phyloP scores from a whole-genome alignment of 2,797 vertebrate genomes.

The Fratercula arctica region DNA sequence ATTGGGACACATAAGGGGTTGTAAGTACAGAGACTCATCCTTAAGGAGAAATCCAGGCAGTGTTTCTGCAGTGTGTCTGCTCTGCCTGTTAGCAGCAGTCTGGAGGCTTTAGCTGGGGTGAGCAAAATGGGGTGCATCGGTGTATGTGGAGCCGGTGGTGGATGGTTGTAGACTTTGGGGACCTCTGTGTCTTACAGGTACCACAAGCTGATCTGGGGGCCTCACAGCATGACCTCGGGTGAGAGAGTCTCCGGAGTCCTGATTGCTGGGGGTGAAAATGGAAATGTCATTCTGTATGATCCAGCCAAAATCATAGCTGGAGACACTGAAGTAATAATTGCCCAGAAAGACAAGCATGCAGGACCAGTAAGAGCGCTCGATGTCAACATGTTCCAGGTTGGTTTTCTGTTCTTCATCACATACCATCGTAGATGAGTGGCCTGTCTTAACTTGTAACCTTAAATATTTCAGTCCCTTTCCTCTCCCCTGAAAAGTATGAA shows the following conservation, averaged over 20 bases:
- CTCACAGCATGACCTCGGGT: slow-evolving; percentile 79
- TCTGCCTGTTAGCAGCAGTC: not conserved
- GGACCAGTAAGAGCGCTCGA: slow-evolving; percentile 94
- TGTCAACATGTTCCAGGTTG: slow-evolving; percentile 93
- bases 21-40: not conserved
- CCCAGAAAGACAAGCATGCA: slow-evolving; percentile 89
- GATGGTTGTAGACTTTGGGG: not conserved
- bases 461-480: not conserved
- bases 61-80: not conserved
- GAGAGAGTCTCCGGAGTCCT: slow-evolving; percentile 85
- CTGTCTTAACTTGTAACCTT: not conserved
- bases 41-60: not conserved
- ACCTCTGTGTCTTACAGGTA: slow-evolving; percentile 81
- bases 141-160: not conserved
- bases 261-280: slow-evolving; percentile 94
- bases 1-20: accelerated
- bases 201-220: slow-evolving; percentile 95
- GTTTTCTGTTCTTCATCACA: not conserved
- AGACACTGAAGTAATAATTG: slow-evolving; percentile 86
- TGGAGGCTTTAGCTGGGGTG: not conserved
- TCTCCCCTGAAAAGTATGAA: not conserved
- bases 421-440: accelerated
- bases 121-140: not conserved
- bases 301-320: slow-evolving; percentile 90
- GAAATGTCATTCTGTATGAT: slow-evolving; percentile 93